phyloP scores from a whole-genome alignment of 2,888 invertebrate genomes.

The Acanthosepion esculentum region DNA sequence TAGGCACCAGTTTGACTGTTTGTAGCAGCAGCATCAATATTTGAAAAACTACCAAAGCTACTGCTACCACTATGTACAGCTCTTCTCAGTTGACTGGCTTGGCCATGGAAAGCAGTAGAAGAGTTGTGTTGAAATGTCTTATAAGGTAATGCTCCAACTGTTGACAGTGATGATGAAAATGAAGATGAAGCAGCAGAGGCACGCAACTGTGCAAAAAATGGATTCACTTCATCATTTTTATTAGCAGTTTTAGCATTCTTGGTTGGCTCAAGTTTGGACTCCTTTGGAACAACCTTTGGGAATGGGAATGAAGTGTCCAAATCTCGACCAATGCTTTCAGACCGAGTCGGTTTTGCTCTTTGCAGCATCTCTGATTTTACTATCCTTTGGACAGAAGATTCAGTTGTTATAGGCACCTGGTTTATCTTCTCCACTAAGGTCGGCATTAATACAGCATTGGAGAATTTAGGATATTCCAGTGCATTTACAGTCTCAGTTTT shows the following conservation, averaged over 20 bases:
- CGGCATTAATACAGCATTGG: neutral
- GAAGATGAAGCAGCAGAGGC: slow-evolving; percentile 34
- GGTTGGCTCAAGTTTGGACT: neutral
- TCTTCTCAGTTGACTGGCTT: neutral
- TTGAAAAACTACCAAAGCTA: neutral
- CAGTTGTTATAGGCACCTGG: too few relatives aligned
- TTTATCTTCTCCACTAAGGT: neutral
- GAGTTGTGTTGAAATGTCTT: neutral
- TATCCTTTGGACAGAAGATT: neutral
- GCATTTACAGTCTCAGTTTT: neutral
- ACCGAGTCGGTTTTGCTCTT: neutral
- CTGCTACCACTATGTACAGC: neutral
- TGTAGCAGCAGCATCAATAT: neutral
- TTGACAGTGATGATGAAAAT: slow-evolving; percentile 13
- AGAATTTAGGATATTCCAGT: neutral
- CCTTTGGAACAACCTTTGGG: slow-evolving; percentile 9
- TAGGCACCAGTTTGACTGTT: neutral
- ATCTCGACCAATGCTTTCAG: neutral
- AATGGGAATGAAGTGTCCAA: slow-evolving; percentile 39
- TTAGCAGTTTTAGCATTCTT: slow-evolving; percentile 17
- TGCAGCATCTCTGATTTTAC: neutral
- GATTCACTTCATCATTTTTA: slow-evolving; percentile 44
- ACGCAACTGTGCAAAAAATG: slow-evolving; percentile 44
- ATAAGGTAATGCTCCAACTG: slow-evolving; percentile 18
- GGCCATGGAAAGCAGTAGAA: neutral